Evolutionary conservation across 2,888 invertebrate genomes (phyloP).

Genomic region (Pelosia muscerda): DNA sequence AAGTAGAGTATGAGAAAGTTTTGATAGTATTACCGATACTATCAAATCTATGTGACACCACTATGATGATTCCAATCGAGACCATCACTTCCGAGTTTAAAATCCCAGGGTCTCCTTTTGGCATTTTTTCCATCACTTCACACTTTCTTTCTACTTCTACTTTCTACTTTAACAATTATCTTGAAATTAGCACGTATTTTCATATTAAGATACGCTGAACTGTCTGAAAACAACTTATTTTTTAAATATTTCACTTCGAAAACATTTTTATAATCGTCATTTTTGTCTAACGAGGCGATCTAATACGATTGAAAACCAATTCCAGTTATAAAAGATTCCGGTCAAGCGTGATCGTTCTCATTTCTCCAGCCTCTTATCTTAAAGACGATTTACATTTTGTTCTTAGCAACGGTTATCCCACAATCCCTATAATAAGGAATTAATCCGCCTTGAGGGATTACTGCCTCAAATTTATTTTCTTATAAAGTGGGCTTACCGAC

Average conservation of each 20-base stretch:
- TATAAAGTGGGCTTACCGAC: constrained; percentile 58
- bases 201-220: background rate
- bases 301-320: constrained; percentile 7
- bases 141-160: background rate
- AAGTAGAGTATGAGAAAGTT: no score
- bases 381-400: constrained; percentile 41
- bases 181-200: background rate
- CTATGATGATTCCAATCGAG: background rate
- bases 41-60: background rate
- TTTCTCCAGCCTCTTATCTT: constrained; percentile 15
- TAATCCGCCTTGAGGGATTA: constrained; percentile 66
- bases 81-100: background rate
- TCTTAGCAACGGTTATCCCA: constrained; percentile 53
- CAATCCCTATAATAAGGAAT: constrained; percentile 63
- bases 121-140: no score
- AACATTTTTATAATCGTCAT: background rate
- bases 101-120: background rate
- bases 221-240: background rate
- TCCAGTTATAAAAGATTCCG: constrained; percentile 2
- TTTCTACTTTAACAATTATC: background rate
- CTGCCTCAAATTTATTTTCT: constrained; percentile 69
- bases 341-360: constrained; percentile 17
- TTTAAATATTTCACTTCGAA: background rate
- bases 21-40: no score
- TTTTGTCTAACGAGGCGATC: background rate